Percentiles rank a stretch among this genome's conserved stretches.
Evolutionary conservation across 2,888 invertebrate genomes (phyloP).

Genomic region (Stenodera caucasica): DNA sequence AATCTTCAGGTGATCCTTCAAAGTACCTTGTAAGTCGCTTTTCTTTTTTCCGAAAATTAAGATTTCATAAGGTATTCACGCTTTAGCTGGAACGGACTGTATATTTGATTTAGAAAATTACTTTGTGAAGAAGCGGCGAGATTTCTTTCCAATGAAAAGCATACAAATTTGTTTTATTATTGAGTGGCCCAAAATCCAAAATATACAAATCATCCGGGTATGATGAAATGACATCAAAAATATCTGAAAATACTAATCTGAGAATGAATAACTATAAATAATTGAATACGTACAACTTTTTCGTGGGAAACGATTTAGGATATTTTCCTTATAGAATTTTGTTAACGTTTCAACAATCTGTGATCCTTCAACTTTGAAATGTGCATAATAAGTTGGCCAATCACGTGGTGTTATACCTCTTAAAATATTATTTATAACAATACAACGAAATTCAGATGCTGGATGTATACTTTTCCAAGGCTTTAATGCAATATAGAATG

Average conservation of each 20-base stretch:
- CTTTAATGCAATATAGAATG: constrained; percentile 47
- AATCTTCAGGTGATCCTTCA: no score
- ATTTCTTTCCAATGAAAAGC: constrained; percentile 53
- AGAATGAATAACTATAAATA: neutral
- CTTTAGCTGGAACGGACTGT: no score
- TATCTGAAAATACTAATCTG: constrained; percentile 42
- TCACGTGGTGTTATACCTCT: constrained; percentile 52
- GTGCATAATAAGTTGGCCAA: constrained; percentile 52
- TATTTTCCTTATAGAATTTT: constrained; percentile 44
- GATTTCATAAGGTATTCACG: no score
- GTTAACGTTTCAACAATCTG: constrained; percentile 45
- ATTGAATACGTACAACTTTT: constrained; percentile 42
- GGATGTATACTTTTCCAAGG: constrained; percentile 53
- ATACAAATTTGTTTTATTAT: constrained; percentile 49
- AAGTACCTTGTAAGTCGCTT: no score
- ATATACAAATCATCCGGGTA: constrained; percentile 44
- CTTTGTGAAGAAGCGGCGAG: constrained; percentile 46
- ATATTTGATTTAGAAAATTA: constrained; percentile 17
- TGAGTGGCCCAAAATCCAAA: constrained; percentile 50
- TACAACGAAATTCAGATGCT: constrained; percentile 52
- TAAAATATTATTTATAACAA: constrained; percentile 49
- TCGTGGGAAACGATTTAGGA: constrained; percentile 43
- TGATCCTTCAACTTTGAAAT: constrained; percentile 49
- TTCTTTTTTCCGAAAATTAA: no score
- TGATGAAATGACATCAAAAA: constrained; percentile 49